Conservation (phyloP, 2,797 vertebrate genomes). For the Anguilla pacifica region DNA sequence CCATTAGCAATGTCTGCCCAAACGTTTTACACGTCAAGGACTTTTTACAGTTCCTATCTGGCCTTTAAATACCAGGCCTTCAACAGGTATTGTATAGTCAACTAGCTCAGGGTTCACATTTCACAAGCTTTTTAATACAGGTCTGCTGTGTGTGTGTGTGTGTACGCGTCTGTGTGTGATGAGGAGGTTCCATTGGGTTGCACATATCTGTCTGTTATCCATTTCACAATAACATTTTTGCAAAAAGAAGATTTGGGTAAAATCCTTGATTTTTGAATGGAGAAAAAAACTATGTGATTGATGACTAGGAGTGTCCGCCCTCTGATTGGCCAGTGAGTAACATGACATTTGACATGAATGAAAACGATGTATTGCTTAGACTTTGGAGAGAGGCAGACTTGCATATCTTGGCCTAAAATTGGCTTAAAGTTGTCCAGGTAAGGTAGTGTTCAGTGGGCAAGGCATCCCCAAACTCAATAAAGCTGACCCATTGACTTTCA, state of each 20-base stretch:
- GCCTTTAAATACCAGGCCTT: slow-evolving; percentile 37
- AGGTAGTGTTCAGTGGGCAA: not conserved
- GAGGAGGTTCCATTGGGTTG: slow-evolving; percentile 38
- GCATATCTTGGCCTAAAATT: not conserved
- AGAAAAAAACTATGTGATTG: not conserved
- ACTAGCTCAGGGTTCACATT: not conserved
- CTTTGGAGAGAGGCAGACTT: not conserved
- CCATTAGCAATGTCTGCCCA: slow-evolving; percentile 50
- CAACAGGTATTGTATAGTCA: slow-evolving; percentile 17
- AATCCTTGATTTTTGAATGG: not conserved
- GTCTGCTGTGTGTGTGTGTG: not conserved
- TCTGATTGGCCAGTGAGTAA: slow-evolving; percentile 54
- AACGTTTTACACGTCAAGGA: slow-evolving; percentile 51
- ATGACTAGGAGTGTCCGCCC: slow-evolving; percentile 62
- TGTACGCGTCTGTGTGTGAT: slow-evolving; percentile 49
- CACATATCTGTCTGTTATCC: slow-evolving; percentile 61
- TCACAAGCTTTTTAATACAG: not conserved
- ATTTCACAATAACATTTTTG: slow-evolving; percentile 56
- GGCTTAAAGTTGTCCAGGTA: not conserved
- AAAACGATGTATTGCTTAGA: not conserved
- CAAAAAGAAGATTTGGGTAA: slow-evolving; percentile 25
- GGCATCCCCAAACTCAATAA: not conserved
- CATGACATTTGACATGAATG: slow-evolving; percentile 31
- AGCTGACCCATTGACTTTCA: not conserved
- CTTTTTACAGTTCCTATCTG: slow-evolving; percentile 25